These are phyloP conservation scores for Patella depressa DNA, from an alignment of 2,888 invertebrate genomes.

Conservation along the genomic window DNA sequence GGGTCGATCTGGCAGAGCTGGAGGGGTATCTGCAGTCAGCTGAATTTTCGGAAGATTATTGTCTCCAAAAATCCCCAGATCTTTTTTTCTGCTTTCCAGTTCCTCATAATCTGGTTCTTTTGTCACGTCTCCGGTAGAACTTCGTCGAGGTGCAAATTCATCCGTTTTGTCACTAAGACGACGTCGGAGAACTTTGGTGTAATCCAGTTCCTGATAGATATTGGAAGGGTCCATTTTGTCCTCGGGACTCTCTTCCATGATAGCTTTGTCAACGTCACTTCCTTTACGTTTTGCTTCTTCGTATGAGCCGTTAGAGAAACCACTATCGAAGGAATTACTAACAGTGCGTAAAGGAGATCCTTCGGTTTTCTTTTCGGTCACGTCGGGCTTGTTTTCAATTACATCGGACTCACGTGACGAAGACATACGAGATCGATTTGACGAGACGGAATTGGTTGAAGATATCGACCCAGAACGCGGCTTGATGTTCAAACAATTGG, in stretches of 20 bases:
- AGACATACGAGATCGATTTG: background rate
- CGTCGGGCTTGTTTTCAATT: background rate
- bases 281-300: conserved; percentile 29
- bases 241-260: conserved; percentile 15
- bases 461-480: background rate
- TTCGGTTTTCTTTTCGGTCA: background rate
- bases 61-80: background rate
- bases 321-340: conserved; percentile 56
- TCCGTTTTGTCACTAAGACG: background rate
- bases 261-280: conserved; percentile 19
- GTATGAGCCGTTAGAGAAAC: conserved; percentile 46
- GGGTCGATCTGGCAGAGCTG: conserved; percentile 21
- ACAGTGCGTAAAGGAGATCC: conserved; percentile 27
- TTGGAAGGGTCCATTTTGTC: background rate
- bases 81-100: conserved; percentile 42
- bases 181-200: background rate
- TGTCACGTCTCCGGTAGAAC: conserved; percentile 12
- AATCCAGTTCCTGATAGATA: conserved; percentile 23
- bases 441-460: background rate
- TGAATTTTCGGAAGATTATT: background rate
- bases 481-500: background rate
- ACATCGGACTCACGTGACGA: background rate
- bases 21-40: conserved; percentile 3
- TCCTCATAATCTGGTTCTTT: conserved; percentile 51
- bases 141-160: conserved; percentile 31